Evolutionary conservation across 2,797 vertebrate genomes (phyloP).

Genomic region (Zalophus californianus): DNA sequence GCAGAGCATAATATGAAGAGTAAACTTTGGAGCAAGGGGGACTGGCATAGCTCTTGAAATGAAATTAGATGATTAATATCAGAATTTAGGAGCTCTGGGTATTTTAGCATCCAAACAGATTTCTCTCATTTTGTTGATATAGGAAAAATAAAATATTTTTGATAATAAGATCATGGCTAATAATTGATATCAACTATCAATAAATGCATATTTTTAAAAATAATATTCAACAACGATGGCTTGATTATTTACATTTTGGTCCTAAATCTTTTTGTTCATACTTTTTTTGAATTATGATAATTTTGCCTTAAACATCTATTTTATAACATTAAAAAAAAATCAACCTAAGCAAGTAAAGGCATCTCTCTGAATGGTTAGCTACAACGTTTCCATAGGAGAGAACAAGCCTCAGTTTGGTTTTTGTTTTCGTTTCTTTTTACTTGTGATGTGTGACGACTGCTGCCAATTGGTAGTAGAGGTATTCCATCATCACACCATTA

Average conservation of each 20-base stretch:
- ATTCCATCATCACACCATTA: slow-evolving; percentile 49
- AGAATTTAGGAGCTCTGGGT: neutral
- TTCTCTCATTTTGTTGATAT: neutral
- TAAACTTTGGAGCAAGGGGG: neutral
- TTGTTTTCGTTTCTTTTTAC: neutral
- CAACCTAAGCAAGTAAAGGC: neutral
- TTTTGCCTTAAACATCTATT: neutral
- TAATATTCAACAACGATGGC: neutral
- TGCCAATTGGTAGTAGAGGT: neutral
- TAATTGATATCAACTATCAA: neutral
- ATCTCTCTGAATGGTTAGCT: neutral
- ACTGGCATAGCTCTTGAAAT: neutral
- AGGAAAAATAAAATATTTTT: slow-evolving; percentile 29
- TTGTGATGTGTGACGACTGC: neutral
- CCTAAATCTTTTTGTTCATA: neutral
- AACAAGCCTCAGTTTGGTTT: neutral
- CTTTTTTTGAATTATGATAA: neutral
- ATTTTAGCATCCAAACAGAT: neutral
- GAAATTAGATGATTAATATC: neutral
- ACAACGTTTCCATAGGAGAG: neutral
- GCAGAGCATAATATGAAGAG: neutral
- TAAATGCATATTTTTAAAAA: neutral
- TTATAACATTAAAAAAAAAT: neutral
- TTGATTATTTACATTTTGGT: neutral
- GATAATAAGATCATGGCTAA: neutral